These are phyloP conservation scores for Rhodeus uyekii DNA, from an alignment of 2,797 vertebrate genomes.

Conservation along the genomic window DNA sequence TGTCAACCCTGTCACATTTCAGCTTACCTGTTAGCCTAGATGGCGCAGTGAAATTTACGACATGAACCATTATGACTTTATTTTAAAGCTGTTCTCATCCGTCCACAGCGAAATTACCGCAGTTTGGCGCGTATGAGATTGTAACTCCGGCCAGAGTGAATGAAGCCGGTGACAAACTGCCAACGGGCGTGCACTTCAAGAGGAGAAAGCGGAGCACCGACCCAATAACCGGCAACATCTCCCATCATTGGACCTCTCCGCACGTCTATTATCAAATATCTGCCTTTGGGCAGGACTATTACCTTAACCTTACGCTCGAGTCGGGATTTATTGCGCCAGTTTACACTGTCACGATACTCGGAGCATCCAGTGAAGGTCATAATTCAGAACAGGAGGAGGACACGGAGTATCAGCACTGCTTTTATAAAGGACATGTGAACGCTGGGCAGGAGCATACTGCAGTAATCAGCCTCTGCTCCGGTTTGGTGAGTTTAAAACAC, in stretches of 20 bases:
- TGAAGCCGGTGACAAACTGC: slow-evolving; percentile 88
- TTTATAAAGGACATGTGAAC: slow-evolving; percentile 96
- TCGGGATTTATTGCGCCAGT: slow-evolving; percentile 94
- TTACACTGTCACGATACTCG: slow-evolving; percentile 91
- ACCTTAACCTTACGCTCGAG: slow-evolving; percentile 92
- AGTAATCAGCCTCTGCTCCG: slow-evolving; percentile 96
- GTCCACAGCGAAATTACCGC: slow-evolving; percentile 78
- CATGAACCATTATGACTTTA: slow-evolving; percentile 32
- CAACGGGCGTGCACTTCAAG: slow-evolving; percentile 90
- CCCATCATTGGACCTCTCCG: slow-evolving; percentile 81
- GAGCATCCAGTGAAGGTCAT: slow-evolving; percentile 77
- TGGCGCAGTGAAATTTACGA: no score
- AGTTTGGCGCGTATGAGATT: slow-evolving; percentile 86
- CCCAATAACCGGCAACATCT: slow-evolving; percentile 62
- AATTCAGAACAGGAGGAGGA: slow-evolving; percentile 81
- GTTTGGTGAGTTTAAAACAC: slow-evolving; percentile 88
- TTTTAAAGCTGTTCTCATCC: slow-evolving; percentile 25
- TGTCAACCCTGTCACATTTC: not conserved
- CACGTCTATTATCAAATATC: slow-evolving; percentile 90
- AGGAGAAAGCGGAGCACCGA: slow-evolving; percentile 87
- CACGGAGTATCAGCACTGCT: slow-evolving; percentile 91
- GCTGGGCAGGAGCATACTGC: slow-evolving; percentile 86
- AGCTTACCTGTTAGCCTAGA: not conserved
- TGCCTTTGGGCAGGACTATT: slow-evolving; percentile 91
- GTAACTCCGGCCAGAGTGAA: slow-evolving; percentile 91